Percentiles rank a stretch among this genome's conserved stretches.
Evolutionary conservation across 2,888 invertebrate genomes (phyloP).

Genomic region (Drosophila suboccidentalis): DNA sequence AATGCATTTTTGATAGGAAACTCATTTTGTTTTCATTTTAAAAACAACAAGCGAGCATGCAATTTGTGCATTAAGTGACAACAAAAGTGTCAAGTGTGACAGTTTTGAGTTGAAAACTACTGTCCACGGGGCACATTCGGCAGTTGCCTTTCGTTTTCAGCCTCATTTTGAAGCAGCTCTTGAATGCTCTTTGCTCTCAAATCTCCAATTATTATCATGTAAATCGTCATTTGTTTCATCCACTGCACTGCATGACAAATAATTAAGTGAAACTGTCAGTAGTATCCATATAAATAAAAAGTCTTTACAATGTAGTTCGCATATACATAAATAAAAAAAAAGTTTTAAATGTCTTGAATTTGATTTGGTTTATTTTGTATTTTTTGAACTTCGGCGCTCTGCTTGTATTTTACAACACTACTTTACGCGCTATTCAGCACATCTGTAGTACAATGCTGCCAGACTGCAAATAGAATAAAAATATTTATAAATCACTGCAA

Average conservation of each 20-base stretch:
- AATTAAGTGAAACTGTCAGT: not conserved
- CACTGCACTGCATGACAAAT: not conserved
- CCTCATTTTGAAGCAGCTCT: slow-evolving; percentile 28
- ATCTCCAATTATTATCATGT: slow-evolving; percentile 9
- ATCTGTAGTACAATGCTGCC: slow-evolving; percentile 15
- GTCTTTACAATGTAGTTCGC: too few species aligned
- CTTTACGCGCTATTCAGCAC: not conserved
- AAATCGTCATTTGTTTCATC: not conserved
- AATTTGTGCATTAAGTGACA: slow-evolving; percentile 72
- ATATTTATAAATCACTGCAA: not conserved
- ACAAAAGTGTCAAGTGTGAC: slow-evolving; percentile 70
- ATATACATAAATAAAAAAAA: too few species aligned
- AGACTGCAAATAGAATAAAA: slow-evolving; percentile 7
- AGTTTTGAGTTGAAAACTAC: slow-evolving; percentile 38
- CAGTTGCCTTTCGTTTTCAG: slow-evolving; percentile 46
- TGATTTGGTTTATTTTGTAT: not conserved
- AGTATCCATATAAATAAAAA: too few species aligned
- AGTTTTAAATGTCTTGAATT: too few species aligned
- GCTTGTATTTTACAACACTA: slow-evolving; percentile 2
- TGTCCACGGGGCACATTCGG: slow-evolving; percentile 3
- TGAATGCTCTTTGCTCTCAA: slow-evolving; percentile 21
- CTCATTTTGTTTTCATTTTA: slow-evolving; percentile 60
- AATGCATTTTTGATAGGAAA: slow-evolving; percentile 48
- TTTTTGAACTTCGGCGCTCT: slow-evolving; percentile 36
- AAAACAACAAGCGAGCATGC: slow-evolving; percentile 62